These are phyloP conservation scores for Parascotia fuliginaria DNA, from an alignment of 2,888 invertebrate genomes.

Conservation along the genomic window DNA sequence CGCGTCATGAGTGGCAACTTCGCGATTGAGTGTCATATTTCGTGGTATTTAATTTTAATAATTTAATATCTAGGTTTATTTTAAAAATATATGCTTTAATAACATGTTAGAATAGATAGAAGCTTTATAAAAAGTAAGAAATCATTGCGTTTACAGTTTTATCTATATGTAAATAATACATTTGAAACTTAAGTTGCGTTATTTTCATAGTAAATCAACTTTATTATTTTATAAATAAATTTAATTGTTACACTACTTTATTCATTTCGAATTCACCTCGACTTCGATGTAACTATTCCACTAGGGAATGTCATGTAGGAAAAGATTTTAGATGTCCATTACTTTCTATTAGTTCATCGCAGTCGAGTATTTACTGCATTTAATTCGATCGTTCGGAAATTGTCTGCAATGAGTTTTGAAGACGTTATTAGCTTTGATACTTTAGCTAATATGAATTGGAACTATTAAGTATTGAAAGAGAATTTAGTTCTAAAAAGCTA, in stretches of 20 bases:
- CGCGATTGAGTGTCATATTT: too few relatives aligned
- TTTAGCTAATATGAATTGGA: not conserved
- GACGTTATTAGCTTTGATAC: not conserved
- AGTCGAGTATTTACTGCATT: constrained; percentile 9
- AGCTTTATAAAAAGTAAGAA: too few relatives aligned
- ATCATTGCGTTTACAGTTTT: too few relatives aligned
- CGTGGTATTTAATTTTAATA: too few relatives aligned
- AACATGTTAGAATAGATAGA: too few relatives aligned
- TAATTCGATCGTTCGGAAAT: constrained; percentile 2
- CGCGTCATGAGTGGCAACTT: too few relatives aligned
- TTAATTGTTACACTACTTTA: constrained; percentile 4
- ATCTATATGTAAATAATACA: too few relatives aligned
- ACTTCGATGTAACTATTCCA: constrained; percentile 14
- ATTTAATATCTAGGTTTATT: too few relatives aligned
- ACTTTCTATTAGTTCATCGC: constrained; percentile 14
- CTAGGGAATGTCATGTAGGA: constrained; percentile 24
- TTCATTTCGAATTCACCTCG: not conserved
- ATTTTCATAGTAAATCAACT: too few relatives aligned
- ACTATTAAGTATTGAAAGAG: not conserved
- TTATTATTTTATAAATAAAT: too few relatives aligned
- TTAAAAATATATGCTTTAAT: too few relatives aligned
- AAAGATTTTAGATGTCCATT: constrained; percentile 31
- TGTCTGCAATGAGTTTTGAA: not conserved
- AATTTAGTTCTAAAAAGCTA: not conserved
- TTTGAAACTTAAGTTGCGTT: too few relatives aligned